These are phyloP conservation scores for Ceyx margarethae DNA, from an alignment of 2,113 vertebrate genomes.

Conservation along the genomic window DNA sequence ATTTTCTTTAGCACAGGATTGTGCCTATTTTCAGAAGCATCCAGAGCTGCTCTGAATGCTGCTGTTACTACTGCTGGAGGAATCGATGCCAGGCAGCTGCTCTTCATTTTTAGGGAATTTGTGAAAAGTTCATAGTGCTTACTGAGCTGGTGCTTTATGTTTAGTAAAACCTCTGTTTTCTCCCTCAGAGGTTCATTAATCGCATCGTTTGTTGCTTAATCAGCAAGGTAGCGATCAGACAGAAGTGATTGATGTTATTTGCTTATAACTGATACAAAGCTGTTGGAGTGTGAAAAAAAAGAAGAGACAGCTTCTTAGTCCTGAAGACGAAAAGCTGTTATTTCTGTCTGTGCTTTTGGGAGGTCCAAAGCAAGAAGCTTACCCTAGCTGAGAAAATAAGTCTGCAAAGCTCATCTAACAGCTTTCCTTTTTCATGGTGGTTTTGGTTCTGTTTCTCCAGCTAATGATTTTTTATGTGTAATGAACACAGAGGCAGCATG, in stretches of 20 bases:
- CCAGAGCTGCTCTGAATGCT: background rate
- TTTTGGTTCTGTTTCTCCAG: background rate
- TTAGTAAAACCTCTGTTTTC: background rate
- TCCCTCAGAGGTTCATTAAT: background rate
- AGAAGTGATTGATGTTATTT: background rate
- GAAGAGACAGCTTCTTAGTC: background rate
- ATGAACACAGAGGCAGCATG: background rate
- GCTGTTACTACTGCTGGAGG: background rate
- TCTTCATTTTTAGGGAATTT: constrained; percentile 42
- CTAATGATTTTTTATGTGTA: background rate
- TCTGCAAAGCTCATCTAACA: background rate
- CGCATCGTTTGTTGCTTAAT: background rate
- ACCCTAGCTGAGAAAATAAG: background rate
- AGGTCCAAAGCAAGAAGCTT: background rate
- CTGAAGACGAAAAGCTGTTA: background rate
- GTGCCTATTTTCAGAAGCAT: constrained; percentile 22
- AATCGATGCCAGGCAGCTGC: constrained; percentile 32
- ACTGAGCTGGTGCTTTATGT: background rate
- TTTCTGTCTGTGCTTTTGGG: background rate
- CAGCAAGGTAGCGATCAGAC: background rate
- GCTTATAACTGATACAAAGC: background rate
- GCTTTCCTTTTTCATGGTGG: background rate
- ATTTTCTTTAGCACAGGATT: constrained; percentile 2
- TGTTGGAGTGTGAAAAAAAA: background rate
- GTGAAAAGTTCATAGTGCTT: background rate